phyloP scores from a whole-genome alignment of 2,888 invertebrate species.

The Aphidius colemani region DNA sequence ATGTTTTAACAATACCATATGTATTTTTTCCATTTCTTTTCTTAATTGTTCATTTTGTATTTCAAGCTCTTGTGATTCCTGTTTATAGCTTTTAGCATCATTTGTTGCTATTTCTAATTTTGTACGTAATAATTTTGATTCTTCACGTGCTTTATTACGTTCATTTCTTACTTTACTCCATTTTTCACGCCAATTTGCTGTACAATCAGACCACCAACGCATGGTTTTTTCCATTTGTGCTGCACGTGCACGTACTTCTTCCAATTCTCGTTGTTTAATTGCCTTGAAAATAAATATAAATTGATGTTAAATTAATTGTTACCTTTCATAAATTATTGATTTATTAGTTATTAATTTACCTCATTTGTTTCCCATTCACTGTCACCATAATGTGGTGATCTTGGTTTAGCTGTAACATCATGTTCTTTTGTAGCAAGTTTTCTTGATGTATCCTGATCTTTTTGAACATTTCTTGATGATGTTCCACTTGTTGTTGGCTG shows the following conservation, averaged over 20 bases:
- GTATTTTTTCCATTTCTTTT: conserved; percentile 81
- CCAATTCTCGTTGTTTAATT: conserved; percentile 78
- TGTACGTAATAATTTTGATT: conserved; percentile 79
- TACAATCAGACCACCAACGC: conserved; percentile 99
- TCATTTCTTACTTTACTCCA: conserved; percentile 95
- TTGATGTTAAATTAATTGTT: conserved; percentile 11
- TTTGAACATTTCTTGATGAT: conserved; percentile 67
- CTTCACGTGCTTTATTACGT: conserved; percentile 90
- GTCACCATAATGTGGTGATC: conserved; percentile 69
- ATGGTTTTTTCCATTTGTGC: conserved; percentile 99
- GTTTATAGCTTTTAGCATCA: conserved; percentile 74
- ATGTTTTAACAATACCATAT: conserved; percentile 70
- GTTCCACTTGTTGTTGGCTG: conserved; percentile 69
- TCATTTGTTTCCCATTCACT: conserved; percentile 82
- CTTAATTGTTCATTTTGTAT: conserved; percentile 76
- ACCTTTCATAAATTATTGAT: conserved; percentile 6
- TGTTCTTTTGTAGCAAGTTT: too few species aligned
- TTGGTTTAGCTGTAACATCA: conserved; percentile 58
- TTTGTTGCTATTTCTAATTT: conserved; percentile 81
- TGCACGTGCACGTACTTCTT: conserved; percentile 91
- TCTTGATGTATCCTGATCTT: conserved; percentile 68
- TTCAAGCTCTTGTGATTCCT: conserved; percentile 80
- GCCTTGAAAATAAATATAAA: conserved; percentile 57
- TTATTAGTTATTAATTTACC: conserved; percentile 60
- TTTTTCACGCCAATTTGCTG: conserved; percentile 93